Evolutionary conservation across 2,888 invertebrate genomes (phyloP).

Genomic region (Nephrotoma guestfalica): DNA sequence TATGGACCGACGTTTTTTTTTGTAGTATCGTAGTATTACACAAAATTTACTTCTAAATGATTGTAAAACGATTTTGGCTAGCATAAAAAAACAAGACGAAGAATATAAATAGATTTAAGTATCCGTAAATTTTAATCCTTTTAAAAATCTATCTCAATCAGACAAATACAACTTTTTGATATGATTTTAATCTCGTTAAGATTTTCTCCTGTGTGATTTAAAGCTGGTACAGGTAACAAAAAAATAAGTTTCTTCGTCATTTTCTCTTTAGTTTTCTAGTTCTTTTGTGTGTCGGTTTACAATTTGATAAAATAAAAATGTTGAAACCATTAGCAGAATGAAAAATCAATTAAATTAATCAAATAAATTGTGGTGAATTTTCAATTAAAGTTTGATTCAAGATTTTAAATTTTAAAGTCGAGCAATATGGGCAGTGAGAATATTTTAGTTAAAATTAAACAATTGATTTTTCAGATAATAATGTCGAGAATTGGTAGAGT

Average conservation of each 20-base stretch:
- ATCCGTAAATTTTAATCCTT: background rate
- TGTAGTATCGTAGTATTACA: background rate
- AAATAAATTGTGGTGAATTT: background rate
- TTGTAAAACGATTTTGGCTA: background rate
- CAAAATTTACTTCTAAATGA: background rate
- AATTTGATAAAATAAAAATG: background rate
- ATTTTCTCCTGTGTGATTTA: background rate
- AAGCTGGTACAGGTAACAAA: background rate
- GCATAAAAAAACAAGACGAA: background rate
- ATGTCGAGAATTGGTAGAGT: too few relatives aligned
- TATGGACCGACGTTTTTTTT: background rate
- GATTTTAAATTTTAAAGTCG: too few relatives aligned
- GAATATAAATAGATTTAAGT: background rate
- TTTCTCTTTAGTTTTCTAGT: background rate
- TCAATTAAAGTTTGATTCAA: background rate
- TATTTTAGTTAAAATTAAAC: too few relatives aligned
- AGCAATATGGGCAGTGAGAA: too few relatives aligned
- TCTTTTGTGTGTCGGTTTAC: background rate
- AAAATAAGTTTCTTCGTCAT: too few relatives aligned
- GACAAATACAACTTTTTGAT: background rate
- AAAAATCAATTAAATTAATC: background rate
- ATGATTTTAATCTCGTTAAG: background rate
- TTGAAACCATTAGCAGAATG: background rate
- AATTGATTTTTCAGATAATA: too few relatives aligned
- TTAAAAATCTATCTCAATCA: background rate